Conservation (phyloP, 2,113 vertebrate species). For the Rattus norvegicus region DNA sequence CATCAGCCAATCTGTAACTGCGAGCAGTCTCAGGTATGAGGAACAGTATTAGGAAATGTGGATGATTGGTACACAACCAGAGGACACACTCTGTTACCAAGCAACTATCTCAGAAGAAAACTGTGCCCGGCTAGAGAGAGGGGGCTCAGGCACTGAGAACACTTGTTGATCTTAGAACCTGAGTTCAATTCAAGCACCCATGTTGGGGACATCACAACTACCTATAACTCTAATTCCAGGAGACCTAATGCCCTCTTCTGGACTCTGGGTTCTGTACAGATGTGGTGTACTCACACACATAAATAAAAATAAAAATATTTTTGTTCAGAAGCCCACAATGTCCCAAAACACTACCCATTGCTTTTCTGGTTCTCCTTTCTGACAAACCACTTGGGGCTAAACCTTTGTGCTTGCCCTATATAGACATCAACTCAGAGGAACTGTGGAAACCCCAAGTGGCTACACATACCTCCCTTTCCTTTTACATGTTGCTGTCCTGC, state of each 20-base stretch:
- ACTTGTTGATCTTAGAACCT: neutral
- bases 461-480: neutral
- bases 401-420: neutral
- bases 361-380: conserved; percentile 23
- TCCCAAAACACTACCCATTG: neutral
- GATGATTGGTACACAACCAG: neutral
- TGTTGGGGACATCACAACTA: neutral
- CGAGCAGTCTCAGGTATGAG: neutral
- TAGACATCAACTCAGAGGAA: neutral
- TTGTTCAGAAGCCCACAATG: neutral
- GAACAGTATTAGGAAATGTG: neutral
- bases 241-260: neutral
- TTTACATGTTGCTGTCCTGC: neutral
- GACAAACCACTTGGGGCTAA: neutral
- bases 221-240: neutral
- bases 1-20: neutral
- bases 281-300: neutral
- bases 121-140: neutral
- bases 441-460: neutral
- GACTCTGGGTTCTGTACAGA: neutral
- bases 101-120: neutral
- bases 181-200: neutral
- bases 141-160: neutral
- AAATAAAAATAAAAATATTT: neutral
- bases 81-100: neutral